Evolutionary conservation across 2,888 invertebrate genomes (phyloP).

Genomic region (Apamea monoglypha): DNA sequence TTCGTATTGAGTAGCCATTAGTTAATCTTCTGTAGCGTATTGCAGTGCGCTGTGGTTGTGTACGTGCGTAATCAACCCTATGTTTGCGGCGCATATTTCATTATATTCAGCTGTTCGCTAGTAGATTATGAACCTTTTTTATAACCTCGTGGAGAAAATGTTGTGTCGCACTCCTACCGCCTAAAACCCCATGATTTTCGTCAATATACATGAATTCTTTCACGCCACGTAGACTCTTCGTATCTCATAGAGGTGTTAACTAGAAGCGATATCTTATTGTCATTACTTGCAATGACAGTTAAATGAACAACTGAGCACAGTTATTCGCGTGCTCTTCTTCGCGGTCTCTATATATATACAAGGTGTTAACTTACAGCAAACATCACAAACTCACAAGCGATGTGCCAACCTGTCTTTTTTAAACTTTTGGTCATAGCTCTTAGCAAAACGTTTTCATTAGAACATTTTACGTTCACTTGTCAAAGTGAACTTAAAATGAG

Average conservation of each 20-base stretch:
- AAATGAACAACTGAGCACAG: neutral
- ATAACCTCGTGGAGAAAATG: neutral
- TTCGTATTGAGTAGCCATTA: neutral
- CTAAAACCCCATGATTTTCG: too few relatives aligned
- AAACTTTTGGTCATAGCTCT: neutral
- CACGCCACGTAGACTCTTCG: too few relatives aligned
- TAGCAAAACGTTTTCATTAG: neutral
- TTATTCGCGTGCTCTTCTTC: neutral
- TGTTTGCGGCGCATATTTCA: constrained; percentile 10
- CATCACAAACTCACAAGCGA: neutral
- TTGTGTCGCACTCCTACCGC: neutral
- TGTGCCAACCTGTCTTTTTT: neutral
- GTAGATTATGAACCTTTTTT: neutral
- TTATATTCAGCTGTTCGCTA: neutral
- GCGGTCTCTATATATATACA: neutral
- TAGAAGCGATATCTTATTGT: neutral
- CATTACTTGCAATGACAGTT: neutral
- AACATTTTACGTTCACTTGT: neutral
- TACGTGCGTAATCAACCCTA: neutral
- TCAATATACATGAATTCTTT: neutral
- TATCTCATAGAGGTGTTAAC: neutral
- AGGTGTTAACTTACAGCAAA: neutral
- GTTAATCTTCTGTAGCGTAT: neutral
- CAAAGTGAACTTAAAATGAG: constrained; percentile 3
- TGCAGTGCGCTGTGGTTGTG: neutral